These are phyloP conservation scores for Calidris pugnax DNA, from an alignment of 2,113 vertebrate genomes.

Conservation along the genomic window DNA sequence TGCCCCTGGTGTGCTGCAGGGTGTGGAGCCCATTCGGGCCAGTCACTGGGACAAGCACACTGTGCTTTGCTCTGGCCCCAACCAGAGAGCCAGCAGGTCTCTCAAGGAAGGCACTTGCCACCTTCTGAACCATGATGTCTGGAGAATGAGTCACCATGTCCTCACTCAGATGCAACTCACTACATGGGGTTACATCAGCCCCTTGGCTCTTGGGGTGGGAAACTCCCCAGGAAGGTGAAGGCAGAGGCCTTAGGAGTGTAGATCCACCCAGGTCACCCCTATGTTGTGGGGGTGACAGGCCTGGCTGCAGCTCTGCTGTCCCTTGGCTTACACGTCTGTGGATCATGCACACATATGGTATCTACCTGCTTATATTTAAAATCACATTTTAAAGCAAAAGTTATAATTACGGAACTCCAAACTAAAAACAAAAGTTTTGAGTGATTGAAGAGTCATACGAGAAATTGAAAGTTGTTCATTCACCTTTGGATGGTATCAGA, in stretches of 20 bases:
- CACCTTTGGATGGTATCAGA: not conserved
- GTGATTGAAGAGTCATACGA: too few relatives aligned
- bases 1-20: accelerated
- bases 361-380: not conserved
- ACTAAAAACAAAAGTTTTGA: not conserved
- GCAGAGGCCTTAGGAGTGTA: accelerated
- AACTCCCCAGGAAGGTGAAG: too few relatives aligned
- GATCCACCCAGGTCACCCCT: accelerated
- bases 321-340: accelerated
- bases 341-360: accelerated
- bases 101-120: accelerated
- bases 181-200: not conserved
- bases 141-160: not conserved
- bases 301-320: not conserved
- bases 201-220: too few relatives aligned
- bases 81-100: accelerated
- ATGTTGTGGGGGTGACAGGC: accelerated
- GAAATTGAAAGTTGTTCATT: not conserved
- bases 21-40: accelerated
- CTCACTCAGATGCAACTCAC: too few relatives aligned
- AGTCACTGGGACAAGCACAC: accelerated
- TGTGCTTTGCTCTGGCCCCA: accelerated
- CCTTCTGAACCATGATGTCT: accelerated
- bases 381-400: not conserved
- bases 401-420: too few relatives aligned